phyloP scores from a whole-genome alignment of 2,797 vertebrate genomes.

The Choloepus didactylus region DNA sequence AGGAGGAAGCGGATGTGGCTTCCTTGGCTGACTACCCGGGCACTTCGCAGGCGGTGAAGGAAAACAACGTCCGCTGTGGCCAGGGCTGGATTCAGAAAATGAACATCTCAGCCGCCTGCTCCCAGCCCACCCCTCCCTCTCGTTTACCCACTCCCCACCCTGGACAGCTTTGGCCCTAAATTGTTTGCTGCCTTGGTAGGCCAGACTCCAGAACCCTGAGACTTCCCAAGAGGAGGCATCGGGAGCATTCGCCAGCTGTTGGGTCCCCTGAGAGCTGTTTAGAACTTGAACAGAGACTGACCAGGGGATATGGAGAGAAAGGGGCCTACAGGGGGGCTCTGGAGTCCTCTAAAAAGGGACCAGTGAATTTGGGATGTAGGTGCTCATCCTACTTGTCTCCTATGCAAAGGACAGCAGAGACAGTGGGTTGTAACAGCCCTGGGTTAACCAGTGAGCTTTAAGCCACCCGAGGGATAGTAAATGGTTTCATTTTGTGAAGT shows the following conservation, averaged over 20 bases:
- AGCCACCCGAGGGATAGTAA: not conserved
- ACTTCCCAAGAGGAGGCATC: not conserved
- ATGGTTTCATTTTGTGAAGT: not conserved
- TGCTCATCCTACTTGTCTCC: too few relatives aligned
- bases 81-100: too few relatives aligned
- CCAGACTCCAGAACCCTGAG: not conserved
- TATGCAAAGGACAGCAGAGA: not conserved
- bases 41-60: accelerated
- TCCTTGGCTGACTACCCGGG: not conserved
- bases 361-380: not conserved
- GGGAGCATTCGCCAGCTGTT: accelerated
- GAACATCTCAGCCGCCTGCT: not conserved
- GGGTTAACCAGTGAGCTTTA: not conserved
- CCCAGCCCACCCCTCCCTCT: not conserved
- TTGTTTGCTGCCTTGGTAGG: too few relatives aligned
- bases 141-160: not conserved
- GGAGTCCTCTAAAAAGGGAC: not conserved
- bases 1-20: accelerated
- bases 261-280: not conserved
- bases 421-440: not conserved
- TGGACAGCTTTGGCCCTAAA: not conserved
- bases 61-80: too few relatives aligned
- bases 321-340: too few relatives aligned
- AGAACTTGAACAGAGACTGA: not conserved
- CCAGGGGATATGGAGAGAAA: not conserved